Evolutionary conservation across 2,797 vertebrate genomes (phyloP).

Genomic region (Monodelphis domestica): DNA sequence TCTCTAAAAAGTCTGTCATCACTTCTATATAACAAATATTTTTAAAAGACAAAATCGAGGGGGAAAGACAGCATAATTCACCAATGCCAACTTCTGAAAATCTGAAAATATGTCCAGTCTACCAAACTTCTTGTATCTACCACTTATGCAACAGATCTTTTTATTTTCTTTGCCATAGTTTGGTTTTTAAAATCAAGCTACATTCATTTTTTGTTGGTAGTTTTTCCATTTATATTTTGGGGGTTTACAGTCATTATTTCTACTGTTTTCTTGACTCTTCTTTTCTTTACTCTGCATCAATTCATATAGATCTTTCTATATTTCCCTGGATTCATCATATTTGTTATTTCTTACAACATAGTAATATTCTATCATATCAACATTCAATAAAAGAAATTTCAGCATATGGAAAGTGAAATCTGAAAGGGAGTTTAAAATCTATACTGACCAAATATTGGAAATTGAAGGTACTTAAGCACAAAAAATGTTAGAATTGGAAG

Average conservation of each 20-base stretch:
- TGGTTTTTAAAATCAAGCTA: not conserved
- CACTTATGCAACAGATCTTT: not conserved
- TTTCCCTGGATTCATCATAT: not conserved
- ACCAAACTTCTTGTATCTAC: not conserved
- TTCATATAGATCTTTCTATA: not conserved
- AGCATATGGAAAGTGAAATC: not conserved
- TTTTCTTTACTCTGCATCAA: not conserved
- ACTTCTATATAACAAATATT: too few species aligned
- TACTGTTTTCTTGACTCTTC: not conserved
- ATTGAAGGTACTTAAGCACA: not conserved
- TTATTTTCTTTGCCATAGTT: not conserved
- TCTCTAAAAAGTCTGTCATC: too few species aligned
- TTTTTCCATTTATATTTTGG: not conserved
- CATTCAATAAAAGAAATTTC: not conserved
- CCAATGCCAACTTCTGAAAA: not conserved
- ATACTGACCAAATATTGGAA: not conserved
- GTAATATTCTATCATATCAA: too few species aligned
- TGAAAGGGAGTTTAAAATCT: not conserved
- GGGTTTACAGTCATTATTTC: not conserved
- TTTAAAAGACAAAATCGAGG: not conserved
- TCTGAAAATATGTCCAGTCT: not conserved
- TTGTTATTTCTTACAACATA: not conserved
- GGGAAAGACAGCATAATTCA: not conserved
- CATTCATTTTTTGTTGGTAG: not conserved
- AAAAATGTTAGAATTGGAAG: not conserved